A percentile compares a stretch with the other conserved stretches of the same genome.
Conservation (phyloP, 2,113 vertebrate species). For the Onychostruthus taczanowskii region DNA sequence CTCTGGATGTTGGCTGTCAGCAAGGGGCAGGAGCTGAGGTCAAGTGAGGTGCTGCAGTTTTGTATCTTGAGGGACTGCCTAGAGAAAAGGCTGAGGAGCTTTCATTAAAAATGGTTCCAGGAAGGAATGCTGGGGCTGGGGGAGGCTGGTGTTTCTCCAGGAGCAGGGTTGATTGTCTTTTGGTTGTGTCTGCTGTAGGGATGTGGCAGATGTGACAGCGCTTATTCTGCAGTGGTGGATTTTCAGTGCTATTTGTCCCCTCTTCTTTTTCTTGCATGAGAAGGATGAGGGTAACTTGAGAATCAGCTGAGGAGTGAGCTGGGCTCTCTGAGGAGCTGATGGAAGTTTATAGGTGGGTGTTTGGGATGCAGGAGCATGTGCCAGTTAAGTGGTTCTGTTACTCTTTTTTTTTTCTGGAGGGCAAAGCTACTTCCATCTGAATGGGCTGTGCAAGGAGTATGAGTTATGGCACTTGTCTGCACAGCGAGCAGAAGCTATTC, state of each 20-base stretch:
- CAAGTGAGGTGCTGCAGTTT: background rate
- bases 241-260: background rate
- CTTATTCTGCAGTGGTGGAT: background rate
- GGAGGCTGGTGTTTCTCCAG: background rate
- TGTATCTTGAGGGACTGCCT: background rate
- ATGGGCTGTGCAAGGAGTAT: background rate
- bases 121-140: background rate
- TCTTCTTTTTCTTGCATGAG: background rate
- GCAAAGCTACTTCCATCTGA: background rate
- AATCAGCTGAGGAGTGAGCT: background rate
- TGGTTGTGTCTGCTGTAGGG: background rate
- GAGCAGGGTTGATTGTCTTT: background rate
- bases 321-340: background rate
- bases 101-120: background rate
- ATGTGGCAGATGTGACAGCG: background rate
- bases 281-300: background rate
- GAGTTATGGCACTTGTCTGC: background rate
- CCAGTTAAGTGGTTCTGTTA: background rate
- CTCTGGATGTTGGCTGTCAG: background rate
- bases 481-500: background rate
- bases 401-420: background rate
- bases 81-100: background rate
- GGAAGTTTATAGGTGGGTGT: background rate
- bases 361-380: background rate
- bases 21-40: background rate